phyloP scores from a whole-genome alignment of 92 coral and sea anemone genomes.

The Blastomussa wellsi region DNA sequence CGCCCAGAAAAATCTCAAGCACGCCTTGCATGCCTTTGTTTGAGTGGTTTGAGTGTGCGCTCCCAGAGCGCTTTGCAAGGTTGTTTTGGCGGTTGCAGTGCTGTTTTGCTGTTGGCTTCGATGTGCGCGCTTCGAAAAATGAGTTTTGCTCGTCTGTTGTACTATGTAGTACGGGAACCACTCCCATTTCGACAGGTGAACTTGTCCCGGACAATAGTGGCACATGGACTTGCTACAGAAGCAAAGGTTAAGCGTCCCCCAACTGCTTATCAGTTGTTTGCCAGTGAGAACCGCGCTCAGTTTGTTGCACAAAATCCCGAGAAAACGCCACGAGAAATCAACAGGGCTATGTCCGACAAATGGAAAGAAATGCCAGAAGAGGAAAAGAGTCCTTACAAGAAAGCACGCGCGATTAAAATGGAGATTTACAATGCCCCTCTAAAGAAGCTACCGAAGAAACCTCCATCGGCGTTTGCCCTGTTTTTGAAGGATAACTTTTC shows the following conservation, averaged over 20 bases:
- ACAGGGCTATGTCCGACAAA: conserved; percentile 30
- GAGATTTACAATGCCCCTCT: conserved; percentile 62
- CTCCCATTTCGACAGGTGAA: conserved; percentile 5
- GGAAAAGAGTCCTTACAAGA: conserved; percentile 52
- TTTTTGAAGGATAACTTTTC: conserved; percentile 69
- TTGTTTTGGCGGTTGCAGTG: conserved; percentile 18
- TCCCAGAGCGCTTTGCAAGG: conserved; percentile 1
- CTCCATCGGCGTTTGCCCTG: conserved; percentile 66
- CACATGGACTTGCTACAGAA: conserved; percentile 5
- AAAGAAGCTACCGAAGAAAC: conserved; percentile 69
- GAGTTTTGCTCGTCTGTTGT: not conserved
- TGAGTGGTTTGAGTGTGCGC: not conserved
- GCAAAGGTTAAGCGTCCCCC: conserved; percentile 54
- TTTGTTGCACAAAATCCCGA: conserved; percentile 32
- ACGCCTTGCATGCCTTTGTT: not conserved
- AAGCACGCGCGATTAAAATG: conserved; percentile 45
- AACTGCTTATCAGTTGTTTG: conserved; percentile 44
- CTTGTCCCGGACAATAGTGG: not conserved
- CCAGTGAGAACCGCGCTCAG: conserved; percentile 29
- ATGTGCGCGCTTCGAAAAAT: not conserved
- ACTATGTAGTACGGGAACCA: not conserved
- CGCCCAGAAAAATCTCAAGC: not conserved
- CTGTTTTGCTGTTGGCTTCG: not conserved
- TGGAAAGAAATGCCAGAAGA: conserved; percentile 56
- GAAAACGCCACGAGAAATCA: conserved; percentile 35